phyloP scores from a whole-genome alignment of 1,140 invertebrate species.

The Caenorhabditis brenneri region DNA sequence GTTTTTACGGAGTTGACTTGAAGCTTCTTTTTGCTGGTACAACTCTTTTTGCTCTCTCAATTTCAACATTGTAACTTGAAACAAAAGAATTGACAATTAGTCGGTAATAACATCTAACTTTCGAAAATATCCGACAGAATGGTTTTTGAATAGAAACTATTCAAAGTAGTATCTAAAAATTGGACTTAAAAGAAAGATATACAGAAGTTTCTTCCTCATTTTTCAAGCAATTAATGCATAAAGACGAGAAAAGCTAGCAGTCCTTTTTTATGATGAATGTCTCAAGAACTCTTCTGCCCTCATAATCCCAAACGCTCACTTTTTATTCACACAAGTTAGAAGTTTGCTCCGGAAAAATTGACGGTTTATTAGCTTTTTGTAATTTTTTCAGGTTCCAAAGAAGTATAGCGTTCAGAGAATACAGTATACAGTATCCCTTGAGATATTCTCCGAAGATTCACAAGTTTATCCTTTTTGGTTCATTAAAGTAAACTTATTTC shows the following conservation, averaged over 20 bases:
- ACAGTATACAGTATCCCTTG: too few relatives aligned
- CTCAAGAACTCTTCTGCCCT: not conserved
- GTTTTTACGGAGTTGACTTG: slow-evolving; percentile 39
- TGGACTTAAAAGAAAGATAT: too few relatives aligned
- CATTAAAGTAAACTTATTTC: too few relatives aligned
- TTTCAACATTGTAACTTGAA: not conserved
- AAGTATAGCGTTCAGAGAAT: too few relatives aligned
- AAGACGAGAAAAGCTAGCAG: not conserved
- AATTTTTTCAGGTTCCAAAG: too few relatives aligned
- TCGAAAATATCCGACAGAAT: not conserved
- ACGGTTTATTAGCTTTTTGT: too few relatives aligned
- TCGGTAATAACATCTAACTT: not conserved
- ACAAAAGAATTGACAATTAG: not conserved
- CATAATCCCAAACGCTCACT: not conserved
- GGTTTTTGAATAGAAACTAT: not conserved
- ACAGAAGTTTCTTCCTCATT: too few relatives aligned
- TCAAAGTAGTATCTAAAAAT: not conserved
- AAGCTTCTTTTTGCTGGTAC: slow-evolving; percentile 30
- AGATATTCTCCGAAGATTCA: too few relatives aligned
- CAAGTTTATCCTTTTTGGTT: too few relatives aligned
- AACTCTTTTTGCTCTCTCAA: not conserved
- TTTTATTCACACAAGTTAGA: not conserved
- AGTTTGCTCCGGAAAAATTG: not conserved
- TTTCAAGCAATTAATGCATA: not conserved
- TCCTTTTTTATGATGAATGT: not conserved